A percentile compares a stretch with the other conserved stretches of the same genome.
Evolutionary conservation across 1,140 invertebrate genomes (phyloP).

Genomic region (Bombus waltoni): DNA sequence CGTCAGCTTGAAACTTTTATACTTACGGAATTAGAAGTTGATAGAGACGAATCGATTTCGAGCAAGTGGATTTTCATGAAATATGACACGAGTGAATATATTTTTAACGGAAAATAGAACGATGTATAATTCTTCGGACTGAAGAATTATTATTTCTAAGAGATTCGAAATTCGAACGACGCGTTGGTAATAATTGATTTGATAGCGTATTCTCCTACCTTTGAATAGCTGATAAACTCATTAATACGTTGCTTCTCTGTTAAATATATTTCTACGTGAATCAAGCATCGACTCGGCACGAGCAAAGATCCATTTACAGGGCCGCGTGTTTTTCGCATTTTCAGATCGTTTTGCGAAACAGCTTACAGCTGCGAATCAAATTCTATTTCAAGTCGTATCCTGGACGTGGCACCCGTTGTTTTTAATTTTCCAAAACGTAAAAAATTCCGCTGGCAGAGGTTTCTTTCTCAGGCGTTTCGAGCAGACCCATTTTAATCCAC

Average conservation of each 20-base stretch:
- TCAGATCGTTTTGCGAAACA: neutral
- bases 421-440: neutral
- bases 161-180: too few species aligned
- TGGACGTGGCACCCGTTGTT: neutral
- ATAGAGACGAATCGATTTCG: too few species aligned
- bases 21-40: neutral
- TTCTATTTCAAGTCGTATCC: neutral
- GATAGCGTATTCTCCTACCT: too few species aligned
- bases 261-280: too few species aligned
- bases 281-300: too few species aligned
- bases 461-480: slow-evolving; percentile 30
- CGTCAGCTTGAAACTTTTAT: neutral
- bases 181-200: too few species aligned
- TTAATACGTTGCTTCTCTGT: too few species aligned
- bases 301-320: too few species aligned
- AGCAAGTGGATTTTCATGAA: too few species aligned
- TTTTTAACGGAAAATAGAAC: too few species aligned
- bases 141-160: neutral
- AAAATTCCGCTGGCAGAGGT: neutral
- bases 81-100: too few species aligned
- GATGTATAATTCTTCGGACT: neutral
- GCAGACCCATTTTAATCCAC: slow-evolving; percentile 26
- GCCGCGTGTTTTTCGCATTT: neutral
- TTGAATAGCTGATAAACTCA: too few species aligned
- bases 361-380: neutral